Base-by-base conservation (phyloP, 2,888 invertebrate genomes). In the Tortrix viridana region DNA sequence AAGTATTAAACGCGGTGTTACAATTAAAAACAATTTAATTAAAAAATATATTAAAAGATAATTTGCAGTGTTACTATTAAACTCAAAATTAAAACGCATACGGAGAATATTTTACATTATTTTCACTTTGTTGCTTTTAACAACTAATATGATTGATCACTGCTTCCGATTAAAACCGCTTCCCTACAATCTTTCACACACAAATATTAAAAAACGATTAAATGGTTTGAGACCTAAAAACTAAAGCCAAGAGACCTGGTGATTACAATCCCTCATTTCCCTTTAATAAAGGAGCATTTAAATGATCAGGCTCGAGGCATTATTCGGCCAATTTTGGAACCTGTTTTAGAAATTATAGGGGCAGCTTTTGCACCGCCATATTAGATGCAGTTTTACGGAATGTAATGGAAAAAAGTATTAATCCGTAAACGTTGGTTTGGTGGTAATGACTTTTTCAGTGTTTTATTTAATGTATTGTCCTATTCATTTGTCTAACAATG, bases 261-360 rank as follows among this genome's bases (percentile, higher is more conserved):
- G 77, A 84, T 89, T 89, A 88, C 85, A 87, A 86, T 85, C 85
- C 84, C 88, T 88, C 84, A 88, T 88, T 87, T 89, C 77, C 82
- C 84, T 85, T 84, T 82, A 84, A 86, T 88, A 84, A 85, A 82
- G 77, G 81, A 79, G 76, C 83, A 85, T 86, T 89, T 88, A 84
- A 86, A 87, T 79, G 73, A 76, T 77, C 71, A 71, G 79, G 80
- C 89, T 86, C 75, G 78, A 69, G 84, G 90, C 88, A 71, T 78
- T 78, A 79, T 82, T 80, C 82, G 82, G 89, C 88, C 89, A 90
- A 89, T 91, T 91, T 91, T 74, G 81, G 82, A 90, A 90, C 91
- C 87, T 79, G 91, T 90, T 92, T 62, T 90, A 90, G 89, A 91
- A 91, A 92, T 92, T 92, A 92, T 88, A 92, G 88, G 90, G 89